A percentile compares a stretch with the other conserved stretches of the same genome.
These are phyloP conservation scores for Nysson spinosus DNA, from an alignment of 2,888 invertebrate species.

Conservation along the genomic window DNA sequence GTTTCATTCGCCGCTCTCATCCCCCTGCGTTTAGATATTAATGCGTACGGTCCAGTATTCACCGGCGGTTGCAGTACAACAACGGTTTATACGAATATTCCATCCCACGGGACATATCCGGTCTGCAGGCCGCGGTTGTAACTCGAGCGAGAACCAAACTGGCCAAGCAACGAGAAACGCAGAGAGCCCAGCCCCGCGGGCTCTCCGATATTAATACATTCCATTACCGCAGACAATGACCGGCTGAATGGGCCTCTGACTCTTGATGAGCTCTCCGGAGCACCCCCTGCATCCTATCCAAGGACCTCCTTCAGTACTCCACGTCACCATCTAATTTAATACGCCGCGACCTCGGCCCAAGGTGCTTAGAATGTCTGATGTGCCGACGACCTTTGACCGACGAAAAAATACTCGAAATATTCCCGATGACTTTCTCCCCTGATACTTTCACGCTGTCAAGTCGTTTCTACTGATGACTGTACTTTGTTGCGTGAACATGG, in stretches of 20 bases:
- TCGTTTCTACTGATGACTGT: not conserved
- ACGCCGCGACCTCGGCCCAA: conserved; percentile 52
- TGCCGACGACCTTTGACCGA: not conserved
- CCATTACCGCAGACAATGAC: conserved; percentile 76
- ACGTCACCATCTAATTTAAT: conserved; percentile 74
- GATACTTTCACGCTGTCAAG: not conserved
- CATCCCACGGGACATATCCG: conserved; percentile 60
- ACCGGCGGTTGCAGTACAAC: conserved; percentile 56
- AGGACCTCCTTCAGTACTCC: conserved; percentile 47
- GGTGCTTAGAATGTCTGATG: conserved; percentile 45
- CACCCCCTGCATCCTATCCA: conserved; percentile 49
- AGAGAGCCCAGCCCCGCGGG: conserved; percentile 56
- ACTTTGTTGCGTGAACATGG: too few species aligned
- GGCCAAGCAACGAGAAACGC: conserved; percentile 18
- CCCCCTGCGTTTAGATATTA: conserved; percentile 57
- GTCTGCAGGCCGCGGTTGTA: conserved; percentile 51
- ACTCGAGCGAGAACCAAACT: conserved; percentile 35
- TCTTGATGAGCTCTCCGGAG: conserved; percentile 73
- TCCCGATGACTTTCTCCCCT: not conserved
- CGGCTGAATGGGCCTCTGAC: conserved; percentile 74
- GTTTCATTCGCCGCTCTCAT: not conserved
- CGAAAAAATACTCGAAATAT: conserved; percentile 3
- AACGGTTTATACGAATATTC: conserved; percentile 61
- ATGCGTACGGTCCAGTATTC: conserved; percentile 54
- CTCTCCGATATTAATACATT: conserved; percentile 76